Conservation (phyloP, 1,140 invertebrate genomes). For the Linepithema humile region DNA sequence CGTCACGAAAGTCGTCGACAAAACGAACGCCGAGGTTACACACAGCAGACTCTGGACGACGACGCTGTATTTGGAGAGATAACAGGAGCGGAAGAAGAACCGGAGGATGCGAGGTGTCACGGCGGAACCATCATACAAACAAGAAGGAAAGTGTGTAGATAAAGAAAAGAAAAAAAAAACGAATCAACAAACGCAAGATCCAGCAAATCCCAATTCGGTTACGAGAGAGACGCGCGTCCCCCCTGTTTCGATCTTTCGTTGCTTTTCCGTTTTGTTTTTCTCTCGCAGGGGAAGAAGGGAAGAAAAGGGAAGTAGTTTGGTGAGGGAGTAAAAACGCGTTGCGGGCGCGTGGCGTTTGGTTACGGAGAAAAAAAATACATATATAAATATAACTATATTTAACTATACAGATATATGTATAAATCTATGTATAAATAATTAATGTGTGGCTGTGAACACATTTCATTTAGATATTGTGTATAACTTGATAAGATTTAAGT, state of each 20-base stretch:
- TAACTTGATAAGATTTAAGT: constrained; percentile 70
- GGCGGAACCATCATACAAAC: neutral
- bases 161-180: neutral
- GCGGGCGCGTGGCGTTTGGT: constrained; percentile 55
- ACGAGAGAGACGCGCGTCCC: too few relatives aligned
- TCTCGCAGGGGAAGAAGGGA: neutral
- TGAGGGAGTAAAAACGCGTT: constrained; percentile 26
- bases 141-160: neutral
- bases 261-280: constrained; percentile 50
- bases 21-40: neutral
- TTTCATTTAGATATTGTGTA: constrained; percentile 80
- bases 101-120: neutral
- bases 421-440: constrained; percentile 79
- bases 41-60: neutral
- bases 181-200: neutral
- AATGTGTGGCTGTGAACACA: constrained; percentile 84
- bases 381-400: constrained; percentile 62
- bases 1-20: constrained; percentile 2
- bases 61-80: neutral
- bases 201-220: constrained; percentile 42
- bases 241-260: constrained; percentile 60
- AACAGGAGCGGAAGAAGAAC: neutral
- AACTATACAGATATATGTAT: constrained; percentile 67
- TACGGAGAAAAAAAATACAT: constrained; percentile 58
- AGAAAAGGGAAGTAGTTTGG: neutral